Base-by-base conservation (phyloP, 2,113 vertebrate genomes). In the Antechinus stuartii region DNA sequence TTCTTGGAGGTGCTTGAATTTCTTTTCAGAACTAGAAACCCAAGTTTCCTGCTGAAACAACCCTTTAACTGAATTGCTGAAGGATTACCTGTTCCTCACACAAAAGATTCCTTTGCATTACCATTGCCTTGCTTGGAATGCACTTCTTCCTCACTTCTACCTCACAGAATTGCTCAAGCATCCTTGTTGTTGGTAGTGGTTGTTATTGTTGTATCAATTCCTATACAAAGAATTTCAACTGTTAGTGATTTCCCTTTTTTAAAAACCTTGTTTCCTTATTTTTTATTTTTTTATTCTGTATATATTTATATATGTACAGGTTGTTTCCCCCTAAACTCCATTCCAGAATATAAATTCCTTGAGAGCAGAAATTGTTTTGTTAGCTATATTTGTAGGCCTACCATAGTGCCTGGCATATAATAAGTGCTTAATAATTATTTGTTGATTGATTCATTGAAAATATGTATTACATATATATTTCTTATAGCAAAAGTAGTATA, bases 61-160 rank as follows among this genome's bases (percentile, higher is more conserved):
- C 54, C 24, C 50, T 94, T 91, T 91, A 42, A 68, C 35, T 10
- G 55, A 91, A 93, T 2, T 95, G 49, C 91, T 95, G 94, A 61
- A 42, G 94, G 95, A 90, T 10, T 61, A 95, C 89, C 16, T 95
- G 7, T 42, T 91, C 14, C 61, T 68, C 30, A 68, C 14, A 68
- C 30, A 14, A 68, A 68, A n/a, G 61, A 68, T 68, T 68, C 61
- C 61, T n/a, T 76, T 76, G 35, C 35, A 19, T 19, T 76, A 14
- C 5, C 30, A 76, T 76, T 68, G 14, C 61, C 61, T 19, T 35
- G 5, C 61, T 76, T 76, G 61, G 61, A 76, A 76, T 76, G 35
- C 5, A 19, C 61, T 76, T 76, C 61, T 16, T n/a, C 61, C 30
- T 76, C 35, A n/a, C 61, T 30, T 76, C 61, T n/a, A 35, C 14